These are phyloP conservation scores for Drosophila jambulina DNA, from an alignment of 1,140 invertebrate species.

Conservation along the genomic window DNA sequence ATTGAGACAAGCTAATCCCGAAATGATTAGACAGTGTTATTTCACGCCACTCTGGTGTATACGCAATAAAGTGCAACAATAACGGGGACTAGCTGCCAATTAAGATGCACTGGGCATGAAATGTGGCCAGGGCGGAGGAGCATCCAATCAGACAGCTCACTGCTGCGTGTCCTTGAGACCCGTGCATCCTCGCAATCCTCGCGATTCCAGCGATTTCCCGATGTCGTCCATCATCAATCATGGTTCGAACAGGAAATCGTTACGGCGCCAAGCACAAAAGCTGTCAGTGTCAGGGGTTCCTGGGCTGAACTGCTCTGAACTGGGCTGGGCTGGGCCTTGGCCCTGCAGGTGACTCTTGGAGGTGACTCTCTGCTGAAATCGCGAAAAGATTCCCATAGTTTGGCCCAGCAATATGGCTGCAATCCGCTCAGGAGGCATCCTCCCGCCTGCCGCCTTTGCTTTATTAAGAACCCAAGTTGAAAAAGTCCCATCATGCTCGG, in stretches of 20 bases:
- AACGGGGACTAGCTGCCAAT: slow-evolving; percentile 5
- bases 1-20: neutral
- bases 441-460: neutral
- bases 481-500: slow-evolving; percentile 12
- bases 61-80: slow-evolving; percentile 6
- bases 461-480: slow-evolving; percentile 6
- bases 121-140: neutral
- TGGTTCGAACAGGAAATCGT: slow-evolving; percentile 38
- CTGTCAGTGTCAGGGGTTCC: slow-evolving; percentile 12
- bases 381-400: slow-evolving; percentile 7
- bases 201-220: neutral
- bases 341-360: neutral
- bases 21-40: neutral
- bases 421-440: neutral
- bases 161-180: slow-evolving; percentile 24
- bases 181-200: neutral
- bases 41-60: neutral
- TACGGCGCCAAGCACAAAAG: slow-evolving; percentile 18
- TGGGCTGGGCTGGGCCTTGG: neutral
- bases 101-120: slow-evolving; percentile 7
- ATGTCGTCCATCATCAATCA: slow-evolving; percentile 35
- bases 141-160: slow-evolving; percentile 26
- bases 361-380: slow-evolving; percentile 4
- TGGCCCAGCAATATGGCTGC: slow-evolving; percentile 11
- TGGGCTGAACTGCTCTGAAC: neutral